A percentile compares a stretch with the other conserved stretches of the same genome.
Evolutionary conservation across 1,140 invertebrate genomes (phyloP).

Genomic region (Oreohelix idahoensis): DNA sequence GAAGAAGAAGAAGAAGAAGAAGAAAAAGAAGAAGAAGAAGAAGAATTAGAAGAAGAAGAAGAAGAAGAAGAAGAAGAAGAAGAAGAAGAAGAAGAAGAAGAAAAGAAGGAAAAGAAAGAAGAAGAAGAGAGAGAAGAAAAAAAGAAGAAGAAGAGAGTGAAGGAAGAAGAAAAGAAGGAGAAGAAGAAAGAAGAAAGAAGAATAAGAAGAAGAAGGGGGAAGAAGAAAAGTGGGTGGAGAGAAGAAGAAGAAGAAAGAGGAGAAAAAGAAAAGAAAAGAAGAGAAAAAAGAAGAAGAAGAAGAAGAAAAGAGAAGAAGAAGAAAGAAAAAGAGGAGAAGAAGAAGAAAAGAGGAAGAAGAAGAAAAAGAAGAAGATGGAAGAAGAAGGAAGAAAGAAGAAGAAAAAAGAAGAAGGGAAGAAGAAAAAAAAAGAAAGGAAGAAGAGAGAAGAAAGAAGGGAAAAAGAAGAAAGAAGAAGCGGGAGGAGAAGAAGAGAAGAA

Average conservation of each 20-base stretch:
- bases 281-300: background rate
- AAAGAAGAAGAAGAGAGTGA: too few relatives aligned
- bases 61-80: background rate
- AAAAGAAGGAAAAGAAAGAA: background rate
- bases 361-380: background rate
- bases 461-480: background rate
- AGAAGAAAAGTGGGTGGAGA: background rate
- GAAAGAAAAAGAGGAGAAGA: too few relatives aligned
- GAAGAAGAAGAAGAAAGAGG: background rate
- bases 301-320: background rate
- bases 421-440: background rate
- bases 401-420: background rate
- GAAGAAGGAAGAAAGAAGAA: background rate
- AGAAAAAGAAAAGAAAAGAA: background rate
- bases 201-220: background rate
- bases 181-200: background rate
- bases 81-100: background rate
- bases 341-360: too few relatives aligned
- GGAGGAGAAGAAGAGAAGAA: conserved; percentile 1
- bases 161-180: background rate
- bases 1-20: conserved; percentile 16
- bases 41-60: too few relatives aligned
- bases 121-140: too few relatives aligned
- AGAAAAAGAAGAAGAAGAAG: conserved; percentile 10
- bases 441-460: background rate